A percentile compares a stretch with the other conserved stretches of the same genome.
These are phyloP conservation scores for Argya squamiceps DNA, from an alignment of 2,797 vertebrate species.

Conservation along the genomic window DNA sequence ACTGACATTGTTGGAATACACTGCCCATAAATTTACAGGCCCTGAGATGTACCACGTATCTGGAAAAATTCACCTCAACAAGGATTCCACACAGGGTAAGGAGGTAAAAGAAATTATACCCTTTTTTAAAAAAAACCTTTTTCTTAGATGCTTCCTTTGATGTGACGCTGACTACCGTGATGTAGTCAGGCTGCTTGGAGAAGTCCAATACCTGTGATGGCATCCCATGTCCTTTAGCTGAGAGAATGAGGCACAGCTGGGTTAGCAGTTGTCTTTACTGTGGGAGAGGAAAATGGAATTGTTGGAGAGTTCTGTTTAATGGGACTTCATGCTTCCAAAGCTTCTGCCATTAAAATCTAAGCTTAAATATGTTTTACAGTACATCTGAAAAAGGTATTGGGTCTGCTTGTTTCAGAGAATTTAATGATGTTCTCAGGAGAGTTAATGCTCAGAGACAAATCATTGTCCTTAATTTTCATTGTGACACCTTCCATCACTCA, in stretches of 20 bases:
- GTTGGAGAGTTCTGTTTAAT: neutral
- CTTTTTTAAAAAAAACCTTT: neutral
- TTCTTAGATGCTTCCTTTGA: neutral
- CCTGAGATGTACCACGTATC: neutral
- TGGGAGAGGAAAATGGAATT: neutral
- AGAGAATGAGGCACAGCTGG: neutral
- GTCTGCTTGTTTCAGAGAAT: neutral
- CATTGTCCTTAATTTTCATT: neutral
- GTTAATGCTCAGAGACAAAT: neutral
- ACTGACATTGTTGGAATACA: neutral
- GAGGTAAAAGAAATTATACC: neutral
- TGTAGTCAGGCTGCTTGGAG: neutral
- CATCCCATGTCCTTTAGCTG: neutral
- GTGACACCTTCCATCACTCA: neutral
- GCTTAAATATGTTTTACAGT: neutral
- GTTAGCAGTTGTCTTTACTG: neutral
- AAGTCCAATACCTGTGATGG: neutral
- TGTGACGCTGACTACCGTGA: neutral
- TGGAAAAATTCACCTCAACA: neutral
- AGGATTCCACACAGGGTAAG: neutral
- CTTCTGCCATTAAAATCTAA: neutral
- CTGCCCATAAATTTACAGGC: neutral
- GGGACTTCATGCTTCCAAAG: neutral
- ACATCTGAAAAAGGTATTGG: neutral
- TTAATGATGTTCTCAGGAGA: neutral